Base-by-base conservation (phyloP, 2,113 vertebrate genomes). In the Machaerirhynchus nigripectus region DNA sequence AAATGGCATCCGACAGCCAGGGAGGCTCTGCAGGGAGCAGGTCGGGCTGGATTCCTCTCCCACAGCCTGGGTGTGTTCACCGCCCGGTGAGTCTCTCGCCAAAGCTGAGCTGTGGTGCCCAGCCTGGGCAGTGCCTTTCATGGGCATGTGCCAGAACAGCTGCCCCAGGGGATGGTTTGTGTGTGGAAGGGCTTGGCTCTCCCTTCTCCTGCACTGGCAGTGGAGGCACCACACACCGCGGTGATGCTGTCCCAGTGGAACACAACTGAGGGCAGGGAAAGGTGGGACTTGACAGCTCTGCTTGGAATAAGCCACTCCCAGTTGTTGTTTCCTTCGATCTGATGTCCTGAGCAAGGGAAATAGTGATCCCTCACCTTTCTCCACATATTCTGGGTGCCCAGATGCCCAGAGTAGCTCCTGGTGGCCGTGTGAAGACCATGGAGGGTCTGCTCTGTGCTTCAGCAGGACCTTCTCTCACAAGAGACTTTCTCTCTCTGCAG, bases 401-500 rank as follows among this genome's bases (percentile, higher is more conserved):
- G 44, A 6, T 59, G 42, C 46, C 40, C 20, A 9, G 11, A n/a
- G 6, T 0, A 33, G 61, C 42, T 74, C 23, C 33, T 33, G 16
- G 13, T 26, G 46, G 21, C 50, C 67, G n/a, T 3, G 1, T 2
- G 0, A 60, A 28, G 61, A 40, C 37, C 59, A 39, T 5, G 23
- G 35, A 24, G 55, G 15, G 27, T 44, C 21, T 60, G 64, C 60
- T 59, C 30, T 33, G 0, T 2, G 13, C 57, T 82, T 37, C 63
- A 68, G 68, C 39, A 46, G 53, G n/a, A 53, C 39, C 44, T 22
- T 30, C 37, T 63, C 64, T 81, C 52, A 84, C 53, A 28, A 44
- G 37, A 55, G 26, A 23, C n/a, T 87, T 55, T 73, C 18, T 81
- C 63, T 84, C 65, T 78, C 42, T 95, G 31, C 87, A 99, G 99